phyloP scores from a whole-genome alignment of 2,797 vertebrate genomes.

The Dendrocincla tyrannina region DNA sequence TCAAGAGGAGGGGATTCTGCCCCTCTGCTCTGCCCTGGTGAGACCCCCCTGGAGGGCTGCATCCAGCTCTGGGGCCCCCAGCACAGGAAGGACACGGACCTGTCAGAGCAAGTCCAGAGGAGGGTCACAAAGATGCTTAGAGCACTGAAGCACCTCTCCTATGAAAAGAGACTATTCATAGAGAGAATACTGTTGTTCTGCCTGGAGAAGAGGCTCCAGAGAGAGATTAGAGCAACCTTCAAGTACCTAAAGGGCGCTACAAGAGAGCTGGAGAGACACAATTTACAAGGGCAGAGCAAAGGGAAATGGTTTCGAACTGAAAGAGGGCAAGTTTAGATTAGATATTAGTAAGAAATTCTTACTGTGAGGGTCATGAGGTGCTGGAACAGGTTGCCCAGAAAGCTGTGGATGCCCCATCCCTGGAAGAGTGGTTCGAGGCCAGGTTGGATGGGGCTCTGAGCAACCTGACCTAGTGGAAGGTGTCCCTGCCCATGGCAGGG shows the following conservation, averaged over 20 bases:
- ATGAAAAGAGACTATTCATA: background rate
- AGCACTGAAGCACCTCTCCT: background rate
- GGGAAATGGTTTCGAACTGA: background rate
- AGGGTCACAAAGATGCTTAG: background rate
- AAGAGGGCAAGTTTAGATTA: background rate
- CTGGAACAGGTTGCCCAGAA: background rate
- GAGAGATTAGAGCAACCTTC: background rate
- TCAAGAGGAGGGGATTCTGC: background rate
- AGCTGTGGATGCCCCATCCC: background rate
- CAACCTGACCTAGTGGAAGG: background rate
- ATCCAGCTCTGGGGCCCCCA: background rate
- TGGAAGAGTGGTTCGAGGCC: background rate
- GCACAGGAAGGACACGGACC: accelerated
- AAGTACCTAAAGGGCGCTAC: background rate
- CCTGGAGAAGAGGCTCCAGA: background rate
- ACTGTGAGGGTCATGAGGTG: background rate
- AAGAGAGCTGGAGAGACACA: background rate
- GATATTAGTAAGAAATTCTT: background rate
- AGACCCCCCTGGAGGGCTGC: background rate
- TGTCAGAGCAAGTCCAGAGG: background rate
- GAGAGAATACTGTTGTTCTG: background rate
- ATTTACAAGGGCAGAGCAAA: background rate
- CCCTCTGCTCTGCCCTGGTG: background rate
- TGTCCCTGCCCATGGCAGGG: background rate
- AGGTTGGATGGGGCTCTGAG: background rate